Percentiles rank a stretch among this genome's conserved stretches.
These are phyloP conservation scores for Oreochromis grahami DNA, from an alignment of 2,797 vertebrate species.

Conservation along the genomic window DNA sequence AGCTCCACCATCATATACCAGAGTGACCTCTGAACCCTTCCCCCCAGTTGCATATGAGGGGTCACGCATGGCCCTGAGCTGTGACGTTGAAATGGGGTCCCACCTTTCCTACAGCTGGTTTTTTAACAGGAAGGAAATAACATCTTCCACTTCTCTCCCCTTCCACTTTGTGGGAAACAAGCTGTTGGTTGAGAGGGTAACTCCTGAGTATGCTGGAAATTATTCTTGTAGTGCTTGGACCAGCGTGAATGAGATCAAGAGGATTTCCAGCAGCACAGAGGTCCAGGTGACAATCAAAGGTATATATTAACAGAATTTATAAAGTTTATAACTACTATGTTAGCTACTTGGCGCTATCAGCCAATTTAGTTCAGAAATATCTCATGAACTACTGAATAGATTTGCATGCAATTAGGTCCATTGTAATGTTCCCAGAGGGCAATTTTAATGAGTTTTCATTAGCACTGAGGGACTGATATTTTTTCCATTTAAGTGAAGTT, in stretches of 20 bases:
- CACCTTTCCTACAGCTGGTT: constrained; percentile 74
- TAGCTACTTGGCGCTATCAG: rapidly evolving
- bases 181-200: constrained; percentile 50
- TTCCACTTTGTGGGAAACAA: constrained; percentile 38
- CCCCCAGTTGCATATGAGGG: constrained; percentile 64
- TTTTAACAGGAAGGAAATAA: constrained; percentile 59
- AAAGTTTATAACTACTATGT: neutral
- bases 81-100: constrained; percentile 53
- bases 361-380: neutral
- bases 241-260: constrained; percentile 14
- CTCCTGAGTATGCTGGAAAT: constrained; percentile 53
- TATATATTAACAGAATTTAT: constrained; percentile 16
- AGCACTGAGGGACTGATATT: neutral
- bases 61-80: constrained; percentile 58
- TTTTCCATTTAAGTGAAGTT: rapidly evolving
- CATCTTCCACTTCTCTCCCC: neutral
- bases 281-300: constrained; percentile 70
- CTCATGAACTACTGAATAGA: neutral
- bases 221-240: constrained; percentile 71
- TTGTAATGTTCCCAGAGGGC: neutral
- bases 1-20: constrained; percentile 61
- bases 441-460: neutral
- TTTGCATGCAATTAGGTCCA: rapidly evolving
- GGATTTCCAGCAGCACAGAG: constrained; percentile 65
- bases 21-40: constrained; percentile 57